Evolutionary conservation across 2,797 vertebrate genomes (phyloP).

Genomic region (Coracias cyanogaster): DNA sequence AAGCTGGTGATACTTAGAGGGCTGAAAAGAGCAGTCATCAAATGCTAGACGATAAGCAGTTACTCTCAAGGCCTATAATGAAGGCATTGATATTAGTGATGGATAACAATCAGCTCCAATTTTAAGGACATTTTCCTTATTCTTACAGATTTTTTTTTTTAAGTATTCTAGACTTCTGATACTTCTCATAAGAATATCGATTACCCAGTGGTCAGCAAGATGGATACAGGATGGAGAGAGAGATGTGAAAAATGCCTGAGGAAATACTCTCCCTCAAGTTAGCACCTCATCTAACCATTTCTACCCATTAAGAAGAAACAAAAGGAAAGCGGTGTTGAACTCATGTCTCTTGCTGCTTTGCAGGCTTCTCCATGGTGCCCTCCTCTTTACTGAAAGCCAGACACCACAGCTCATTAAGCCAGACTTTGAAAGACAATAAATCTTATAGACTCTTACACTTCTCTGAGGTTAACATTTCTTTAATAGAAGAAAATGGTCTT

Average conservation of each 20-base stretch:
- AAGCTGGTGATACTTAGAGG: background rate
- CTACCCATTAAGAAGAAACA: background rate
- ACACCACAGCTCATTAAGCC: slow-evolving; percentile 52
- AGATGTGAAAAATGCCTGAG: background rate
- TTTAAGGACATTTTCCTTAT: background rate
- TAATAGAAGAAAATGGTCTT: slow-evolving; percentile 44
- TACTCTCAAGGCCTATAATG: background rate
- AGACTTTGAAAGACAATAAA: slow-evolving; percentile 33
- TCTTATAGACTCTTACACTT: background rate
- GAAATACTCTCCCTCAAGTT: background rate
- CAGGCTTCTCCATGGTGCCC: background rate
- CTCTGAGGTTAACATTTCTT: slow-evolving; percentile 39
- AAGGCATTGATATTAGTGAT: background rate
- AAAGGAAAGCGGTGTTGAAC: background rate
- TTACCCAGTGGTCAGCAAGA: background rate
- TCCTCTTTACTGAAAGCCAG: background rate
- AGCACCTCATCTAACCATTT: background rate
- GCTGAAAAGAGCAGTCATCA: background rate
- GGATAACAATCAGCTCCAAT: background rate
- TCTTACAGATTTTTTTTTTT: background rate
- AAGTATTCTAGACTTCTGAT: background rate
- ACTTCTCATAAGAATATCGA: background rate
- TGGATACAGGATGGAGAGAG: background rate
- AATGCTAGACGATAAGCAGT: background rate
- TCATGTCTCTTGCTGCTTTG: background rate